These are phyloP conservation scores for Leucania comma DNA, from an alignment of 2,888 invertebrate species.

Conservation along the genomic window DNA sequence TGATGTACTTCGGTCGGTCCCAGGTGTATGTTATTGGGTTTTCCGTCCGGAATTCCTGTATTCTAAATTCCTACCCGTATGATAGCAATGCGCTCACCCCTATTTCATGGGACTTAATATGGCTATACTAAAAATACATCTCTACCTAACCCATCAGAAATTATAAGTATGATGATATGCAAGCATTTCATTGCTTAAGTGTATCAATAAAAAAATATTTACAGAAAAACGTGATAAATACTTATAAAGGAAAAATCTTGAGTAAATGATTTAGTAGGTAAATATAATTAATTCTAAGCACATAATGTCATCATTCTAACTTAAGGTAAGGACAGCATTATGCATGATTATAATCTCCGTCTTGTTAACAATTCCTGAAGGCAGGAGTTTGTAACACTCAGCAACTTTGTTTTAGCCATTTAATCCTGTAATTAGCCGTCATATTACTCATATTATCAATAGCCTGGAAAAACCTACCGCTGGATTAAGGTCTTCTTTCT, in stretches of 20 bases:
- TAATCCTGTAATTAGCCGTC: background rate
- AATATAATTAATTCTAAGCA: slow-evolving; percentile 42
- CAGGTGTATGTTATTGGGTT: too few species aligned
- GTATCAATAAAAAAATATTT: background rate
- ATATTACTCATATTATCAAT: too few species aligned
- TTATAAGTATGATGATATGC: background rate
- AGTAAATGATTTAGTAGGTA: slow-evolving; percentile 24
- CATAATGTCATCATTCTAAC: slow-evolving; percentile 38
- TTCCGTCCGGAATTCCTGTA: background rate
- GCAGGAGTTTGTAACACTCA: background rate
- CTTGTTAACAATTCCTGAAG: slow-evolving; percentile 11
- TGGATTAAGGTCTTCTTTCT: too few species aligned
- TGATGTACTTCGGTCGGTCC: too few species aligned
- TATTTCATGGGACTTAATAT: background rate
- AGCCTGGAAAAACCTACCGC: too few species aligned
- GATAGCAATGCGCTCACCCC: background rate
- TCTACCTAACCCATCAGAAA: background rate
- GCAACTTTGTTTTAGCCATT: background rate
- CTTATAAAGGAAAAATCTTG: slow-evolving; percentile 19
- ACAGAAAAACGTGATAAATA: background rate
- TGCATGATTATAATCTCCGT: slow-evolving; percentile 39
- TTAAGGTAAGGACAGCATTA: slow-evolving; percentile 22
- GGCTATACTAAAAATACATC: background rate
- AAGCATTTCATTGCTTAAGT: too few species aligned
- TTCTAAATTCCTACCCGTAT: background rate